Evolutionary conservation across 2,888 invertebrate species (phyloP).

Genomic region (Tanaodytes sp.): DNA sequence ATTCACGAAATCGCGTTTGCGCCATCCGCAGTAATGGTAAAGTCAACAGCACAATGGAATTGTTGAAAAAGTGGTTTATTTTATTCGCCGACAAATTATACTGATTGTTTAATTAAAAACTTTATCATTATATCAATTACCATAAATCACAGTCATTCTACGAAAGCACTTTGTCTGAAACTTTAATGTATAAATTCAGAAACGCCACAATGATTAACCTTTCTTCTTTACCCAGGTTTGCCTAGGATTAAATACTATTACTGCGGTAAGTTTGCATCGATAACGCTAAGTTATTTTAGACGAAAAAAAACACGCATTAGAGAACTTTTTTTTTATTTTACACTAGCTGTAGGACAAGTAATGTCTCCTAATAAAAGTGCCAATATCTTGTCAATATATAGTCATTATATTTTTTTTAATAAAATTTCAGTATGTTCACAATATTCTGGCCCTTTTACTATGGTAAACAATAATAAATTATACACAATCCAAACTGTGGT

Average conservation of each 20-base stretch:
- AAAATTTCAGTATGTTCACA: too few relatives aligned
- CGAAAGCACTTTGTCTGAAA: conserved; percentile 39
- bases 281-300: conserved; percentile 20
- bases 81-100: neutral
- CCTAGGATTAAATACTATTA: conserved; percentile 80
- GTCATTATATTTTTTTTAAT: too few relatives aligned
- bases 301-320: too few relatives aligned
- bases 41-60: neutral
- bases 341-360: too few relatives aligned
- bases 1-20: neutral
- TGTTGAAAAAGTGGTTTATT: neutral
- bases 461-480: too few relatives aligned
- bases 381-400: too few relatives aligned
- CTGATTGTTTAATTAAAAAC: too few relatives aligned
- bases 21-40: conserved; percentile 49
- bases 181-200: conserved; percentile 14
- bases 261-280: conserved; percentile 76
- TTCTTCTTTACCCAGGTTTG: conserved; percentile 74
- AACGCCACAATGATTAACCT: conserved; percentile 46
- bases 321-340: too few relatives aligned
- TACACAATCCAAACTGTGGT: too few relatives aligned
- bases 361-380: too few relatives aligned
- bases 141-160: conserved; percentile 41
- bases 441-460: too few relatives aligned
- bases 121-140: conserved; percentile 8